phyloP scores from a whole-genome alignment of 2,113 vertebrate species.

The Rhinoptilus africanus region DNA sequence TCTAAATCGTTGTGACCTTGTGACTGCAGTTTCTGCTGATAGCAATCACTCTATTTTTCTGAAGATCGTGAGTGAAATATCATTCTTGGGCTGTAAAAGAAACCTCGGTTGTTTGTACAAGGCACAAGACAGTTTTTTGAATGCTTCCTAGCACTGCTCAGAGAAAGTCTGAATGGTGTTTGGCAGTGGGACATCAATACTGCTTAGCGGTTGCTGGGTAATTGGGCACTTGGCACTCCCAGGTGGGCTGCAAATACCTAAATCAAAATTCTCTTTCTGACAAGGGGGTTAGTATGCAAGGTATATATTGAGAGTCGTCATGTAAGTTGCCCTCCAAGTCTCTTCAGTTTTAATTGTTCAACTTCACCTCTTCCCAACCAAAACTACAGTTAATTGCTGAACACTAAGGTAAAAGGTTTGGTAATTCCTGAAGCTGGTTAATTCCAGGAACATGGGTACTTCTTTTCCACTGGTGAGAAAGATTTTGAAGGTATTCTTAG shows the following conservation, averaged over 20 bases:
- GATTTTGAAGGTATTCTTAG: neutral
- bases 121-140: neutral
- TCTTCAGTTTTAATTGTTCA: neutral
- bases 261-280: neutral
- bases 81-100: neutral
- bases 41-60: neutral
- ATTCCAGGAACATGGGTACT: rapidly evolving
- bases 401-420: neutral
- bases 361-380: neutral
- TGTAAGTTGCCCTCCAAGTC: neutral
- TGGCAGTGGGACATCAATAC: neutral
- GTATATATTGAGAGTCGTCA: rapidly evolving
- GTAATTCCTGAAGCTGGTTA: neutral
- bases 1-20: neutral
- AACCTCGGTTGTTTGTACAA: neutral
- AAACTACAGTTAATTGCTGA: neutral
- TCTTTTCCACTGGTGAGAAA: neutral
- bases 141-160: neutral
- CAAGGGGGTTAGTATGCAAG: rapidly evolving
- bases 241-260: neutral
- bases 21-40: neutral
- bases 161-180: neutral
- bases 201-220: neutral
- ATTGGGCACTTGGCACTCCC: neutral
- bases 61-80: neutral